Conservation (phyloP, 1,140 invertebrate species). For the Rhyzopertha dominica region DNA sequence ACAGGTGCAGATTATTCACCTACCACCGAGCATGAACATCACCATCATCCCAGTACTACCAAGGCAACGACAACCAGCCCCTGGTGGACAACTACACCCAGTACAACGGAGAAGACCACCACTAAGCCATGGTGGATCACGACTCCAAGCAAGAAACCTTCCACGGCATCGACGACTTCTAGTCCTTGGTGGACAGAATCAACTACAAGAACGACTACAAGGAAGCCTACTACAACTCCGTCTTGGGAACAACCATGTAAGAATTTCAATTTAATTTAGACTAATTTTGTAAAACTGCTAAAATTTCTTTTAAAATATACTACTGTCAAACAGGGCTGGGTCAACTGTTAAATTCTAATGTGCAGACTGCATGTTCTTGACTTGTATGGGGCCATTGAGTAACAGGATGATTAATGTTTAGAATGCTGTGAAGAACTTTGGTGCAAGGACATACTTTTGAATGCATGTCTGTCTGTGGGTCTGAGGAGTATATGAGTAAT, state of each 20-base stretch:
- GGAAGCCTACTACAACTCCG: slow-evolving; percentile 29
- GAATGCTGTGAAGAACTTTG: too few species aligned
- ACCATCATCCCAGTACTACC: neutral
- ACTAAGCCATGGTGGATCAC: slow-evolving; percentile 38
- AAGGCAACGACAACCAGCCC: neutral
- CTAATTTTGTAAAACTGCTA: too few species aligned
- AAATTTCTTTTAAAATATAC: too few species aligned
- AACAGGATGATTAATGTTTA: too few species aligned
- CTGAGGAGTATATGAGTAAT: too few species aligned
- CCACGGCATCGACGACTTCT: slow-evolving; percentile 45
- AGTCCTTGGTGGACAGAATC: slow-evolving; percentile 51
- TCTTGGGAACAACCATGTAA: slow-evolving; percentile 21
- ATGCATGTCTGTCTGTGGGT: too few species aligned
- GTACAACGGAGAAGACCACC: slow-evolving; percentile 37
- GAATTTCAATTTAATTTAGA: slow-evolving; percentile 14
- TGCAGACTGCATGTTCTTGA: too few species aligned
- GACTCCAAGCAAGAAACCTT: slow-evolving; percentile 17
- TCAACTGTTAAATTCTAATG: too few species aligned
- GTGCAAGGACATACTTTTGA: too few species aligned
- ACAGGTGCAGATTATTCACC: slow-evolving; percentile 29
- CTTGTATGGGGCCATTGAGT: too few species aligned
- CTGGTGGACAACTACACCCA: slow-evolving; percentile 30
- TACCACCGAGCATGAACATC: slow-evolving; percentile 12
- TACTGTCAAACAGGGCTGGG: too few species aligned
- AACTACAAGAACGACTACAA: slow-evolving; percentile 36